phyloP scores from a whole-genome alignment of 2,797 vertebrate species.

The Enteromius viviparus region DNA sequence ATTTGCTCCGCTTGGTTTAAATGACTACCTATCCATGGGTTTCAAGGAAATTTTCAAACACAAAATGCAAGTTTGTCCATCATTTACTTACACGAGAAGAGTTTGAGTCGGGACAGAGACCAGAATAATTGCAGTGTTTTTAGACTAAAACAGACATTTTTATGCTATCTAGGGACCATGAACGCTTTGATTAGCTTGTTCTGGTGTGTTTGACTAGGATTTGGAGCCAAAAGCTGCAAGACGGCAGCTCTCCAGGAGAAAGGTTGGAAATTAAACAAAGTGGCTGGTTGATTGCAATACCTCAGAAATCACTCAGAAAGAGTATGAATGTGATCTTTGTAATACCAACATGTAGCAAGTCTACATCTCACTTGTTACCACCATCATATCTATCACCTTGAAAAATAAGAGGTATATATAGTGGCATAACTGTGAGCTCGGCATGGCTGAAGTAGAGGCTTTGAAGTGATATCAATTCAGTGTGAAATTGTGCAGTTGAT shows the following conservation, averaged over 20 bases:
- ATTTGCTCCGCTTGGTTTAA: background rate
- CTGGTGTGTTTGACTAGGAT: background rate
- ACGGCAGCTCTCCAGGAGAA: background rate
- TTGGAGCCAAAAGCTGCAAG: background rate
- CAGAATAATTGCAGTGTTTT: background rate
- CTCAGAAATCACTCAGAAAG: background rate
- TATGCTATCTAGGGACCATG: background rate
- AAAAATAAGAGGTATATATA: constrained; percentile 52
- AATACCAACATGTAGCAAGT: background rate
- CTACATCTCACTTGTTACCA: constrained; percentile 15
- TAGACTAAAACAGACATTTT: too few relatives aligned
- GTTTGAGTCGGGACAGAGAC: background rate
- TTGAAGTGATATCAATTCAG: constrained; percentile 63
- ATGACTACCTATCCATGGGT: background rate
- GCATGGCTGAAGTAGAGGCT: constrained; percentile 41
- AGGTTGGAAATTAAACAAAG: background rate
- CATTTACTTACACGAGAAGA: background rate
- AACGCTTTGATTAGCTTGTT: background rate
- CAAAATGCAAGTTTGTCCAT: background rate
- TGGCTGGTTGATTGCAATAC: background rate
- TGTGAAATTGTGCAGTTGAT: constrained; percentile 55
- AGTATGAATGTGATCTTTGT: background rate
- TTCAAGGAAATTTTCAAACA: background rate
- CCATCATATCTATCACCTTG: constrained; percentile 45
- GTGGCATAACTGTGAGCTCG: constrained; percentile 43